Evolutionary conservation across 1,140 invertebrate genomes (phyloP), one percentile per base, ranked within the genome.

Genomic region (Danaus melanippus): DNA sequence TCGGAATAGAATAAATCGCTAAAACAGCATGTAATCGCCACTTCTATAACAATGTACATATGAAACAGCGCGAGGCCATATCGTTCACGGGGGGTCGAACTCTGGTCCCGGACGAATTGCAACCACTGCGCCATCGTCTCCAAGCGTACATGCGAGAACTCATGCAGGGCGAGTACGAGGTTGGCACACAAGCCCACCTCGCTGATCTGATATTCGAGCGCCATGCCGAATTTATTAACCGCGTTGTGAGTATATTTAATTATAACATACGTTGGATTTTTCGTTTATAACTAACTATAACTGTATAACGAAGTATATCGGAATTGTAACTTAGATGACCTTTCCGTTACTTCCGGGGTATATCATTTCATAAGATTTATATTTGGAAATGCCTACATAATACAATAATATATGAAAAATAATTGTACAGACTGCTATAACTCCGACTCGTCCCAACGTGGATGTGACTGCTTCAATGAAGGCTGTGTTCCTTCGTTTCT

Each of bases 391-490:
- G n/a, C n/a, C n/a, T n/a, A n/a, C n/a, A 15, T 1, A 15, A 15
- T 15, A 15, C 3, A 15, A 15, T 15, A 15, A 15, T 15, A 15
- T 15, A 15, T 15, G 15, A 15, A 1, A 15, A 1, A 3, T 15
- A 15, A 15, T 42, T 53, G 58, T 9, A 47, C 50, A 77, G 70
- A 10, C 40, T 9, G 12, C 15, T 3, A 59, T 72, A 1, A 64
- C 67, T 0, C 56, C 62, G 0, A 46, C 76, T 8, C 66, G 72
- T 0, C 15, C 46, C 0, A 67, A 69, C 10, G 53, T 72, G 9
- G 69, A 80, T 48, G 32, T 69, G 0, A 12, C 64, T 7, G 46
- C 12, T 9, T 69, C 77, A 2, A 58, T 80, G 21, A 76, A 67
- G n/a, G 57, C 62, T 0, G 50, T 74, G 8, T 56, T 71, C 10